Conservation (phyloP, 2,797 vertebrate genomes). For the Paratrypauchen microcephalus region DNA sequence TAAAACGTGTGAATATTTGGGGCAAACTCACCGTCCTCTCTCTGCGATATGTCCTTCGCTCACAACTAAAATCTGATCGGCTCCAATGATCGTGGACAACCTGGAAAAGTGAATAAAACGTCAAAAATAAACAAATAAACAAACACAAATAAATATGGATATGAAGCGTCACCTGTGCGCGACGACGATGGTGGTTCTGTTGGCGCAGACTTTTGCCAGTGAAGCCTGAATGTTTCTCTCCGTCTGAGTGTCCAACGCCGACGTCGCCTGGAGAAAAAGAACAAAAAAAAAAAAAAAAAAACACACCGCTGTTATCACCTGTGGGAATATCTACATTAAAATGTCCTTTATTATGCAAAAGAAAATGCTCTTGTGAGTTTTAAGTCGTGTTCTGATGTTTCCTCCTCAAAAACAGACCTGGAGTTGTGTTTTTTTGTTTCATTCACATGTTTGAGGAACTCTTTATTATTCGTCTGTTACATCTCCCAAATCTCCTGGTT, state of each 20-base stretch:
- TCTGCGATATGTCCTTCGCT: slow-evolving; percentile 85
- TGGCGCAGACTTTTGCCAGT: slow-evolving; percentile 86
- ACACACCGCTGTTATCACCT: too few relatives aligned
- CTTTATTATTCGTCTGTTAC: too few relatives aligned
- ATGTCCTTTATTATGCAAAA: too few relatives aligned
- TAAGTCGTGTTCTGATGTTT: too few relatives aligned
- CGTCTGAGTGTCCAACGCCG: slow-evolving; percentile 91
- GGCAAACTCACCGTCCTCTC: slow-evolving; percentile 82
- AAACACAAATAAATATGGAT: not conserved
- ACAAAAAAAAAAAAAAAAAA: not conserved
- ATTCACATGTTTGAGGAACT: too few relatives aligned
- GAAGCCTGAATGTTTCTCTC: slow-evolving; percentile 97
- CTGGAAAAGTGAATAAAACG: slow-evolving; percentile 58
- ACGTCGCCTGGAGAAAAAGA: slow-evolving; percentile 83
- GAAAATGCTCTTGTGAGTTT: too few relatives aligned
- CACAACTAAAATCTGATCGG: slow-evolving; percentile 94
- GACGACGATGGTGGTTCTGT: slow-evolving; percentile 89
- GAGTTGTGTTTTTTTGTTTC: too few relatives aligned
- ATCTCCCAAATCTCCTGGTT: too few relatives aligned
- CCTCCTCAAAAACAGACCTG: too few relatives aligned
- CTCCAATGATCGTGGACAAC: slow-evolving; percentile 89
- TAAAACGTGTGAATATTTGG: not conserved
- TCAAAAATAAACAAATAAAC: not conserved
- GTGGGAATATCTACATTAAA: too few relatives aligned
- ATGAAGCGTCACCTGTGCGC: slow-evolving; percentile 86